Percentiles rank a stretch among this genome's conserved stretches.
These are phyloP conservation scores for Clarias pachynema DNA, from an alignment of 2,797 vertebrate genomes.

Conservation along the genomic window DNA sequence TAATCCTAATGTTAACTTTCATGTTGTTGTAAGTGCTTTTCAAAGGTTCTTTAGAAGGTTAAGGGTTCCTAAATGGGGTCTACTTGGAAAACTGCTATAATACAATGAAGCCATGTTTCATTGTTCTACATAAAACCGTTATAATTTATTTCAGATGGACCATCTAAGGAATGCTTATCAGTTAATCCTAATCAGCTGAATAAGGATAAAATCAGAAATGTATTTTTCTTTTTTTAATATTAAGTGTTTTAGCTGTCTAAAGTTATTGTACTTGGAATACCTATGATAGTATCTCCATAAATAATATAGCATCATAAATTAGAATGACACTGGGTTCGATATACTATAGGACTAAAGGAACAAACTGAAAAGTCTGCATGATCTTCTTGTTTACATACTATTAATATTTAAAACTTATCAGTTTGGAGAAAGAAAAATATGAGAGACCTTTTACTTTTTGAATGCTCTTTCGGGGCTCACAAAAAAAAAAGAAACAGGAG, in stretches of 20 bases:
- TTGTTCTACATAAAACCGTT: not conserved
- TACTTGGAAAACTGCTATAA: not conserved
- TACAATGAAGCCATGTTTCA: not conserved
- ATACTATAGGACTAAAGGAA: not conserved
- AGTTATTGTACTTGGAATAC: not conserved
- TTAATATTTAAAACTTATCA: too few relatives aligned
- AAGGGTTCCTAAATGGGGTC: too few relatives aligned
- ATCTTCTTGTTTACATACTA: not conserved
- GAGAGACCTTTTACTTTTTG: not conserved
- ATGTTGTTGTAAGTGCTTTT: not conserved
- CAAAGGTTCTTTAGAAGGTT: not conserved
- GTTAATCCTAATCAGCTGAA: not conserved
- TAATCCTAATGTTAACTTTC: not conserved
- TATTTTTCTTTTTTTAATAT: not conserved
- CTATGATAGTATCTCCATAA: not conserved
- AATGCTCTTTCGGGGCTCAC: not conserved
- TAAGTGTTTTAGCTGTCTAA: not conserved
- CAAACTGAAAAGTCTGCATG: not conserved
- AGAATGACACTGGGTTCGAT: not conserved
- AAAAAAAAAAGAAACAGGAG: constrained; percentile 11
- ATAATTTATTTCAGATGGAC: not conserved
- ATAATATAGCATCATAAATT: not conserved
- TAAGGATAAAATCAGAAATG: not conserved
- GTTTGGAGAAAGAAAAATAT: not conserved
- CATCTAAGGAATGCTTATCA: not conserved